Conservation (phyloP, 2,113 vertebrate genomes). For the Myotis davidii region DNA sequence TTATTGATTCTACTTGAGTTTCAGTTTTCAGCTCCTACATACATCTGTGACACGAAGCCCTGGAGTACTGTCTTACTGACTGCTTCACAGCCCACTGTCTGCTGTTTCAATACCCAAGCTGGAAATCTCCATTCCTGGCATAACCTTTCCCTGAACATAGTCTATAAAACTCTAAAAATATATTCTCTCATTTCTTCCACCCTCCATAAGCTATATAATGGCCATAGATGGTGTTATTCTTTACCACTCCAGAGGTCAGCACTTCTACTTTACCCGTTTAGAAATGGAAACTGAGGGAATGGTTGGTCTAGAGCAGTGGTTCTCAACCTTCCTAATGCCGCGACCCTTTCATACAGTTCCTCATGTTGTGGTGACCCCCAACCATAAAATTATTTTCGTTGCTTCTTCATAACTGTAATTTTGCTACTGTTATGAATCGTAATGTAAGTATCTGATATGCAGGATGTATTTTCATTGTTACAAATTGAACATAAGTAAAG, state of each 20-base stretch:
- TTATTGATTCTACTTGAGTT: neutral
- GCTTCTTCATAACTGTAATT: no score
- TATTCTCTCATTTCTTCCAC: slow-evolving; percentile 28
- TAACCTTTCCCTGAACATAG: neutral
- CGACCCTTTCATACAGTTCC: no score
- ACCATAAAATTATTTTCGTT: no score
- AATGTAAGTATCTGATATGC: no score
- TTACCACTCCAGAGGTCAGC: neutral
- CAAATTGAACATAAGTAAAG: no score
- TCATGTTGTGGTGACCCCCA: no score
- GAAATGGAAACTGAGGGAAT: neutral
- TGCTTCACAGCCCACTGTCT: neutral
- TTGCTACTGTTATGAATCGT: no score
- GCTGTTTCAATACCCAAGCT: neutral
- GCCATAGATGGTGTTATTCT: neutral
- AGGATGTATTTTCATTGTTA: no score
- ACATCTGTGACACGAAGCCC: neutral
- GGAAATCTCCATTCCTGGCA: neutral
- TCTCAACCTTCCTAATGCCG: no score
- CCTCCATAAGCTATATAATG: neutral
- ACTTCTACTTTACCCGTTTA: neutral
- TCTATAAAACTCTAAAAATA: neutral
- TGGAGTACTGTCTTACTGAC: neutral
- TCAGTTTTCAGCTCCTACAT: neutral
- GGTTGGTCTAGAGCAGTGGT: neutral